Conservation (phyloP, 1,140 invertebrate genomes). For the Drosophila virilis region DNA sequence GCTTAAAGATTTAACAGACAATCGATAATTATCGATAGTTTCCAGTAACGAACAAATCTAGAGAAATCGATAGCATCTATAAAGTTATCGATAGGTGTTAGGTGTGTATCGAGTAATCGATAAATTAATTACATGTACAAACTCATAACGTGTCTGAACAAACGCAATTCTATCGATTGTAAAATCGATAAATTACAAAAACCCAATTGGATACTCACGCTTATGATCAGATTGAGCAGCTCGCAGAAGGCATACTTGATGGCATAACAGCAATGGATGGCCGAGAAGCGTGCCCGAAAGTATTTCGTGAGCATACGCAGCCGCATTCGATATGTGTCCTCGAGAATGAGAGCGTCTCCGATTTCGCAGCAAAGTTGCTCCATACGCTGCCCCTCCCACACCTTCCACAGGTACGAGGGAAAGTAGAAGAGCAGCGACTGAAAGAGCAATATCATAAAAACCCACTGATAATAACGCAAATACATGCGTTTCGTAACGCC, state of each 20-base stretch:
- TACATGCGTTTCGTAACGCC: conserved; percentile 86
- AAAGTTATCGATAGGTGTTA: no score
- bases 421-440: conserved; percentile 91
- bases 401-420: conserved; percentile 91
- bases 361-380: conserved; percentile 85
- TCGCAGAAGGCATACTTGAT: conserved; percentile 90
- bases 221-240: conserved; percentile 89
- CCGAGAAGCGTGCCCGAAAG: conserved; percentile 85
- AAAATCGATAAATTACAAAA: background rate
- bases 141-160: no score
- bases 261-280: conserved; percentile 88
- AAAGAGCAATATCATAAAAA: conserved; percentile 92
- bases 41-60: no score
- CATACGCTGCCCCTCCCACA: conserved; percentile 89
- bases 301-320: conserved; percentile 86
- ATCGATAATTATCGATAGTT: no score
- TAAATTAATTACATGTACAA: no score
- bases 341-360: conserved; percentile 75
- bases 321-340: conserved; percentile 85
- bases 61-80: no score
- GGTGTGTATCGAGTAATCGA: no score
- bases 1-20: no score
- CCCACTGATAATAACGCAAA: conserved; percentile 95
- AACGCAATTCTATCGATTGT: background rate
- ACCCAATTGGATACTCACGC: conserved; percentile 83